phyloP scores from a whole-genome alignment of 2,888 invertebrate genomes.

The Amphipoea lucens region DNA sequence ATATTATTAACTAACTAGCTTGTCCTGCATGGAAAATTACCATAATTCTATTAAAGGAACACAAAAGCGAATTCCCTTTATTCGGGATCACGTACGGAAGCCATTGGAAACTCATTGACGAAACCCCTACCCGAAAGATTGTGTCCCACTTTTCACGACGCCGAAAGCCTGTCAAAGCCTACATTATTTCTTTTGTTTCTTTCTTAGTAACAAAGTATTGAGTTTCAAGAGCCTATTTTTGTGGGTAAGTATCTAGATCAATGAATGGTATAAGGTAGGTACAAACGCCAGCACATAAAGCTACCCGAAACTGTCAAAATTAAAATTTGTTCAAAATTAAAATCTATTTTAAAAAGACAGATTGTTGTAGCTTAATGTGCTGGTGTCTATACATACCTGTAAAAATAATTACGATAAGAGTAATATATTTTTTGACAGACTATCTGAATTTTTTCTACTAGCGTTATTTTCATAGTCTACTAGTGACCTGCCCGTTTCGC shows the following conservation, averaged over 20 bases:
- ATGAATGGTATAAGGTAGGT: background rate
- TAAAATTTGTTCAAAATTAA: too few species aligned
- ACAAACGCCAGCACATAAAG: too few species aligned
- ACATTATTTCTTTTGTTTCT: conserved; percentile 58
- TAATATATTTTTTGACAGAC: too few species aligned
- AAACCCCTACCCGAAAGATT: conserved; percentile 46
- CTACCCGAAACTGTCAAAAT: too few species aligned
- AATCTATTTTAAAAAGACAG: too few species aligned
- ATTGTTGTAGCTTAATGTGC: too few species aligned
- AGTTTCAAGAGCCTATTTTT: conserved; percentile 18
- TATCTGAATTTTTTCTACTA: too few species aligned
- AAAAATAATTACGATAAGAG: too few species aligned
- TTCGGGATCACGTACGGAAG: conserved; percentile 57
- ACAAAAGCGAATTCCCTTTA: conserved; percentile 40
- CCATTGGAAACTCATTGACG: conserved; percentile 56
- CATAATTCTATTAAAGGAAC: conserved; percentile 46
- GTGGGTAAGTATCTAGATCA: background rate
- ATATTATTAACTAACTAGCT: background rate
- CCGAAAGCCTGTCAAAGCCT: conserved; percentile 44
- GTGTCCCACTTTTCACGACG: conserved; percentile 40
- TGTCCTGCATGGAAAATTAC: conserved; percentile 33
- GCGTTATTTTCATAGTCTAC: too few species aligned
- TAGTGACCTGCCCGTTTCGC: too few species aligned
- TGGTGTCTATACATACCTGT: too few species aligned
- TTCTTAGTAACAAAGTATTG: conserved; percentile 32